Evolutionary conservation across 1,140 invertebrate species (phyloP), one percentile per base, ranked within the genome.

Genomic region (Aphaenogaster rudis): DNA sequence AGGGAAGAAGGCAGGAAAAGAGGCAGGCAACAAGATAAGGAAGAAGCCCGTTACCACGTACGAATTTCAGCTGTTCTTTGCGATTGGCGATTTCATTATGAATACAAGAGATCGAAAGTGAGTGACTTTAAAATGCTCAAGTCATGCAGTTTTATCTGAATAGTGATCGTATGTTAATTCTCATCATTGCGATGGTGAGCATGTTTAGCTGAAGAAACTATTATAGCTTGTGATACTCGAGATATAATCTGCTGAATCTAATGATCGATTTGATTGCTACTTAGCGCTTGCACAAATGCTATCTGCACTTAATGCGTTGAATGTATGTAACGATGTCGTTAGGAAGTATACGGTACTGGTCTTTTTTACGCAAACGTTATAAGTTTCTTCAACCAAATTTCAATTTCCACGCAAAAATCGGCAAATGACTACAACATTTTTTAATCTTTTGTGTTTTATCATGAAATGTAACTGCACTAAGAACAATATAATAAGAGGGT

Each of bases 201-300:
- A 39, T 39, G 63, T 57, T 71, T 13, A 72, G 39, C 33, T 57
- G 11, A 72, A 45, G 17, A 33, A n/a, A 45, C 28, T 72, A 11
- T 48, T 28, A 21, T 21, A 50, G 80, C 9, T 45, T 82, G 5
- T 82, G 42, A 72, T 45, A 72, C 21, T 72, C 50, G 52, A 72
- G 28, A 59, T 69, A 67, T 79, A 61, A 45, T 61, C 33, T 61
- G 48, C 48, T 80, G 15, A 3, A 59, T 81, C 21, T n/a, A 72
- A 82, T 33, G 17, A 82, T 52, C 13, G n/a, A 78, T 80, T 69
- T 8, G n/a, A 57, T 80, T 80, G 64, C n/a, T 54, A 21, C 15
- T 80, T 48, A 80, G n/a, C 21, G 15, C 5, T 39, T 17, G 36
- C 15, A 52, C 64, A 80, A 69, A 33, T 80, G 36, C 33, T 80